Percentiles rank a stretch among this genome's conserved stretches.
These are phyloP conservation scores for Synergus itoensis DNA, from an alignment of 2,888 invertebrate genomes.

Conservation along the genomic window DNA sequence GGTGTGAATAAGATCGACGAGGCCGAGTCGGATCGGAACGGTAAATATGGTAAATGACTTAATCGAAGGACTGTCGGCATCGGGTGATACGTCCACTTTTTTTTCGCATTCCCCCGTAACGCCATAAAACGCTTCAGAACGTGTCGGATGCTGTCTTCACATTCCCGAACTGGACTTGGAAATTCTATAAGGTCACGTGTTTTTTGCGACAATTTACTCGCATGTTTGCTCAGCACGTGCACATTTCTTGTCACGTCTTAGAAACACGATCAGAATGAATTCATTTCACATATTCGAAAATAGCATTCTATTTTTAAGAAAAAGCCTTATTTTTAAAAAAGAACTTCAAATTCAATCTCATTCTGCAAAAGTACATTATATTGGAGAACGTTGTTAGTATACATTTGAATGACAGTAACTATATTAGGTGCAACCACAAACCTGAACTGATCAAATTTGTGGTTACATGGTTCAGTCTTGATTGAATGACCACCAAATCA, in stretches of 20 bases:
- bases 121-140: neutral
- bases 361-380: too few species aligned
- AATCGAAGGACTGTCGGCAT: neutral
- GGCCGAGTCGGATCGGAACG: neutral
- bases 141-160: conserved; percentile 42
- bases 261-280: conserved; percentile 44
- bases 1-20: neutral
- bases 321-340: neutral
- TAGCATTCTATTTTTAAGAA: neutral
- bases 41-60: conserved; percentile 7
- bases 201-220: conserved; percentile 60
- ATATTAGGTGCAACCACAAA: neutral
- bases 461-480: neutral
- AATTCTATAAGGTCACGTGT: conserved; percentile 65
- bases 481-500: neutral
- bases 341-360: neutral
- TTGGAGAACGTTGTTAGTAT: neutral
- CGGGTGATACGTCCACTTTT: neutral
- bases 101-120: neutral
- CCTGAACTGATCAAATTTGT: neutral
- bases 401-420: neutral
- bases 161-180: conserved; percentile 66
- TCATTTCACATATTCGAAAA: neutral
- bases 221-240: conserved; percentile 54
- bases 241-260: conserved; percentile 47